Percentiles rank a stretch among this genome's conserved stretches.
Evolutionary conservation across 2,888 invertebrate genomes (phyloP).

Genomic region (Leptopilina myrica): DNA sequence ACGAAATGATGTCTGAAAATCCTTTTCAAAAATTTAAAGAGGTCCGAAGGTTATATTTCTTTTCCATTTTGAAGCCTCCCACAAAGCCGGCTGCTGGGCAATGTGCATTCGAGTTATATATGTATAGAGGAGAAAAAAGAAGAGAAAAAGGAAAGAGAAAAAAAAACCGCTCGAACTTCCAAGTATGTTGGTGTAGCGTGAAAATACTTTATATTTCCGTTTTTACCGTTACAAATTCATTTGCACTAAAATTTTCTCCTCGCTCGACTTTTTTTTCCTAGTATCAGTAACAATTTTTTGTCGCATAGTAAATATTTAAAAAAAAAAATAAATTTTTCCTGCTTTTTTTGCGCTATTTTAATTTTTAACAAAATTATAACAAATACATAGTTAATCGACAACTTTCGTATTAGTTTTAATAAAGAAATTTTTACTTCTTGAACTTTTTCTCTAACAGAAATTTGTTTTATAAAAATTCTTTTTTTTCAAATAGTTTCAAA

Average conservation of each 20-base stretch:
- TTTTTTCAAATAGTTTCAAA: too few relatives aligned
- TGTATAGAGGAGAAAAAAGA: too few relatives aligned
- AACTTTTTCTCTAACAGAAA: too few relatives aligned
- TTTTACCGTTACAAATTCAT: constrained; percentile 7
- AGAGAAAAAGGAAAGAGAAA: background rate
- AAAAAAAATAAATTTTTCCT: too few relatives aligned
- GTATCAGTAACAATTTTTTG: background rate
- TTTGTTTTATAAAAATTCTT: too few relatives aligned
- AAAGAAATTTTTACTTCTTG: too few relatives aligned
- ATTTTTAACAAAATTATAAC: too few relatives aligned
- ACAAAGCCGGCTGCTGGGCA: constrained; percentile 26
- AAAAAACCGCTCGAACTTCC: constrained; percentile 15
- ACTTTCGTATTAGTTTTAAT: too few relatives aligned
- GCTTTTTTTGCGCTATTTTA: too few relatives aligned
- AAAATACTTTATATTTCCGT: constrained; percentile 14
- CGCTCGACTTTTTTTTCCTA: background rate
- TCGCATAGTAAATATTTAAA: background rate
- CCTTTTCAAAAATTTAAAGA: constrained; percentile 19
- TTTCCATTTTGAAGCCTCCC: constrained; percentile 18
- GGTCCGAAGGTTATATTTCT: constrained; percentile 16
- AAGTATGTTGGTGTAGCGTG: constrained; percentile 4
- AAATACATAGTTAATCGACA: too few relatives aligned
- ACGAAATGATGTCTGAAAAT: constrained; percentile 8
- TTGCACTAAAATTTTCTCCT: background rate
- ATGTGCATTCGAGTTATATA: background rate